Percentiles rank a stretch among this genome's conserved stretches.
Evolutionary conservation across 2,113 vertebrate species (phyloP).

Genomic region (Glaucidium brasilianum): DNA sequence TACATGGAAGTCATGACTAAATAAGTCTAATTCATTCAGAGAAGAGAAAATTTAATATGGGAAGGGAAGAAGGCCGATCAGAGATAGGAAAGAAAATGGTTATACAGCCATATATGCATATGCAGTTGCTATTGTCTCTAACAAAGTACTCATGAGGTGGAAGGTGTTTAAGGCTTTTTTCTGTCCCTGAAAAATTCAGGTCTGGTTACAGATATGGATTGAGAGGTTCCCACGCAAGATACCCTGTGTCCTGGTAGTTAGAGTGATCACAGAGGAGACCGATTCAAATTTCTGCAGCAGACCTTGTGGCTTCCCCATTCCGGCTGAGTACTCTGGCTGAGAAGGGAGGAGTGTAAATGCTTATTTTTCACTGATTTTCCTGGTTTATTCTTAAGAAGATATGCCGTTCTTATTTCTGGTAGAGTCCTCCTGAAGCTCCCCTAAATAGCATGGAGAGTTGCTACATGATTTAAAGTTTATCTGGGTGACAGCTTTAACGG

Average conservation of each 20-base stretch:
- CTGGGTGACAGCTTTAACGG: neutral
- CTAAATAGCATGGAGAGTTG: neutral
- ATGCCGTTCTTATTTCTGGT: neutral
- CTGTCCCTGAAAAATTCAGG: neutral
- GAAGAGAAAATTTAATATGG: neutral
- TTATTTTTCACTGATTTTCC: neutral
- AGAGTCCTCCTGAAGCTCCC: neutral
- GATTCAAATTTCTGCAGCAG: neutral
- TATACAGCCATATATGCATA: neutral
- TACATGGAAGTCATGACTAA: neutral
- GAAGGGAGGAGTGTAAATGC: neutral
- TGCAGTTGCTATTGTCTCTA: neutral
- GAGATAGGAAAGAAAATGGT: neutral
- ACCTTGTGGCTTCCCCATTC: neutral
- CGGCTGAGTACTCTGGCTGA: neutral
- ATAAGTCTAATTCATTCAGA: neutral
- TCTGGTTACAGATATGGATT: neutral
- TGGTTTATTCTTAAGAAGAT: neutral
- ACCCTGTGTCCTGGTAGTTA: neutral
- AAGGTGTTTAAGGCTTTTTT: neutral
- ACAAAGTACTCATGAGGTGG: neutral
- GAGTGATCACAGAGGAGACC: neutral
- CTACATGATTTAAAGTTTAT: neutral
- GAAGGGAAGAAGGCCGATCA: neutral
- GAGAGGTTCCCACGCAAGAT: neutral